Percentiles rank a stretch among this genome's conserved stretches.
These are phyloP conservation scores for Loxodonta africana DNA, from an alignment of 2,113 vertebrate species.

Conservation along the genomic window DNA sequence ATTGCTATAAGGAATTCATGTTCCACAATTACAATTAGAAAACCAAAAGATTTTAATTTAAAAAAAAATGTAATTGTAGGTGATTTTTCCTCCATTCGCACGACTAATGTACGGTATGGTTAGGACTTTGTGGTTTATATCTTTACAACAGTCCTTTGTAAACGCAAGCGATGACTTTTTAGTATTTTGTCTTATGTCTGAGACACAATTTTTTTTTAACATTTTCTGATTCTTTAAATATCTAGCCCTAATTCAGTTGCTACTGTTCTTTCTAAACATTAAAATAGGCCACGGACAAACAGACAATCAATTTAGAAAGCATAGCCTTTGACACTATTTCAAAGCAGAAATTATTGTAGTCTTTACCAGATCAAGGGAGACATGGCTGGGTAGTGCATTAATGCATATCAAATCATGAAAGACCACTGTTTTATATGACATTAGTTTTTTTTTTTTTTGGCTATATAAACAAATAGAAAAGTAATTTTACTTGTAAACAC, in stretches of 20 bases:
- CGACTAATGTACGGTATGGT: no score
- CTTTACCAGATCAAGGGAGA: background rate
- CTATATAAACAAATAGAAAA: background rate
- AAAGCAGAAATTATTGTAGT: background rate
- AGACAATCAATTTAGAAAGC: background rate
- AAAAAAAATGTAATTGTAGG: background rate
- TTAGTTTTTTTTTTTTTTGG: background rate
- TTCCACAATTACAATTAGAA: background rate
- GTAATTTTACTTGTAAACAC: background rate
- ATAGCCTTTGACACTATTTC: accelerated
- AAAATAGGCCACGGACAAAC: accelerated
- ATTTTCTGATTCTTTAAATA: background rate
- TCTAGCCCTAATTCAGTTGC: background rate
- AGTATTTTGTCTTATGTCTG: background rate
- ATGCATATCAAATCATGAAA: background rate
- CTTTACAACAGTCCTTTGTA: background rate
- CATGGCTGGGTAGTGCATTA: accelerated
- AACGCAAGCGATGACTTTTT: background rate
- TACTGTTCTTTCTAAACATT: background rate
- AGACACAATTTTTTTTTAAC: background rate
- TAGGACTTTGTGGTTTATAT: background rate
- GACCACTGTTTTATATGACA: accelerated
- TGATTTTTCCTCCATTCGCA: background rate
- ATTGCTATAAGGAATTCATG: no score
- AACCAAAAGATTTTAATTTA: background rate